phyloP scores from a whole-genome alignment of 2,888 invertebrate species.

The Gymnosoma rotundatum region DNA sequence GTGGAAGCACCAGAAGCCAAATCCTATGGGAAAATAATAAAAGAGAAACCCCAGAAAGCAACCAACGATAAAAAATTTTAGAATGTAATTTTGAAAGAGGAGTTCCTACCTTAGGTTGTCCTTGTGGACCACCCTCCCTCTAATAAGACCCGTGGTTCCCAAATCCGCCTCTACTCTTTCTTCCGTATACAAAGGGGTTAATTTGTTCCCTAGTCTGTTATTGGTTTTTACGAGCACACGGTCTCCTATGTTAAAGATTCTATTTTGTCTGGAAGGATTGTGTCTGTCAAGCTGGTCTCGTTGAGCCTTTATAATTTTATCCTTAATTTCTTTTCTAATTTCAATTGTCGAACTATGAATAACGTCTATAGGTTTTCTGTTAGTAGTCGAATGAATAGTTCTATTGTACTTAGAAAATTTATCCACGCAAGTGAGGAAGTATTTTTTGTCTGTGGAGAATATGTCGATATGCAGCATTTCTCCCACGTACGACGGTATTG shows the following conservation, averaged over 20 bases:
- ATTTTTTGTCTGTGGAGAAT: constrained; percentile 64
- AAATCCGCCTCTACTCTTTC: no score
- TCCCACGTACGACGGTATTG: not conserved
- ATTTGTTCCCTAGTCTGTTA: constrained; percentile 32
- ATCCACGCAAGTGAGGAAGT: constrained; percentile 67
- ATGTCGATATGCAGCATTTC: not conserved
- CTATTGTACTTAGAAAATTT: constrained; percentile 64
- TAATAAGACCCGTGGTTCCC: not conserved
- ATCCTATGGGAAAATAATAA: constrained; percentile 2
- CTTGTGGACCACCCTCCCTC: not conserved
- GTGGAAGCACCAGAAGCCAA: not conserved
- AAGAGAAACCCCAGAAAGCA: not conserved
- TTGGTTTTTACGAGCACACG: constrained; percentile 14
- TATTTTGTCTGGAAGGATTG: constrained; percentile 28
- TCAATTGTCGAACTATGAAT: not conserved
- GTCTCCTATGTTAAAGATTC: constrained; percentile 23
- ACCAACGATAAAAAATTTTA: not conserved
- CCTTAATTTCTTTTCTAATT: constrained; percentile 1
- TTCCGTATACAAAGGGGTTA: no score
- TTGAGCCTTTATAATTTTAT: constrained; percentile 1
- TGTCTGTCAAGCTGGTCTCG: constrained; percentile 1
- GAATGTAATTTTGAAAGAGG: not conserved
- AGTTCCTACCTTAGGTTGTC: not conserved
- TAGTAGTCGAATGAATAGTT: constrained; percentile 55
- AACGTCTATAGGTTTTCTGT: constrained; percentile 48